Evolutionary conservation across 2,113 vertebrate species (phyloP), one percentile per base, ranked within the genome.

Genomic region (Pluvianellus socialis): DNA sequence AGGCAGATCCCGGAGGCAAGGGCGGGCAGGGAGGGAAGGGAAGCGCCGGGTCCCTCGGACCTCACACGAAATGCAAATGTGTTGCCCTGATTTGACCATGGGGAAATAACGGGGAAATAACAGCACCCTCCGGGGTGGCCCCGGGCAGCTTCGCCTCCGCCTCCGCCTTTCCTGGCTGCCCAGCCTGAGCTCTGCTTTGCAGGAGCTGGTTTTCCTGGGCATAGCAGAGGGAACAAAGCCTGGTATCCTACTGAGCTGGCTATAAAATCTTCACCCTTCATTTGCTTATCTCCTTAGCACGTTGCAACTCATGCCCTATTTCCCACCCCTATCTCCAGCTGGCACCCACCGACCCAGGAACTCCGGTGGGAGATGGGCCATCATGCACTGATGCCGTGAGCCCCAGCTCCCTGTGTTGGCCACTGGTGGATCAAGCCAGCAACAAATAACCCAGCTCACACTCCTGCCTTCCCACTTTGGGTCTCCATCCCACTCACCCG

Each of bases 321-420:
- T 77, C n/a, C 33, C 35, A 42, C 19, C 28, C 30, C 30, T 68
- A 10, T 27, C 19, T 22, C 40, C 74, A 68, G 15, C 21, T 55
- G 44, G 21, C 47, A 52, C 18, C 30, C 44, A 10, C 14, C n/a
- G 40, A 16, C 44, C 14, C 14, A 7, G 27, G 21, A 70, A 6
- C 16, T 61, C 28, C 1, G 2, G 8, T 13, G 40, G 55, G 50
- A 82, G n/a, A 42, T 6, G 3, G 33, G 33, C 23, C 16, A 7
- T 21, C 35, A 27, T 0, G 0, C 1, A 2, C 33, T 79, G 59
- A 5, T 67, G 30, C 23, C 9, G 1, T 19, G 35, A 1, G 18
- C 18, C 21, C 32, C 33, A 30, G n/a, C 28, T 74, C 28, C 49
- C 28, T 14, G 50, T 14, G 14, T n/a, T 58, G 38, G n/a, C 53